Base-by-base conservation (phyloP, 2,113 vertebrate species). In the Microtus ochrogaster region DNA sequence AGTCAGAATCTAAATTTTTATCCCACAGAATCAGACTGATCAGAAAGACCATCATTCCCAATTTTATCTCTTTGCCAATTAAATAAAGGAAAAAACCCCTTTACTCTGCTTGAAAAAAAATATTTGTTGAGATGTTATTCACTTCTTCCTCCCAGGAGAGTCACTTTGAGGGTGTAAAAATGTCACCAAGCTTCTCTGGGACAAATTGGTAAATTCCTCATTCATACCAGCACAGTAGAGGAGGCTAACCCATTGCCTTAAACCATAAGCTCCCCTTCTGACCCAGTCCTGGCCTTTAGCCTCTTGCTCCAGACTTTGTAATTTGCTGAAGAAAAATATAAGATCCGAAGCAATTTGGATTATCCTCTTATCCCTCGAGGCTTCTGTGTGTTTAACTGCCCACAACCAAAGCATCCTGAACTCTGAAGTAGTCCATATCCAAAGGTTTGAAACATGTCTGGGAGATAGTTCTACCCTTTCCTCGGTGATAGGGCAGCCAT, bases 1-100 rank as follows among this genome's bases (percentile, higher is more conserved):
- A 84, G 36, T 94, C 41, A 91, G 12, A 91, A 77, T 91, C 68
- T 78, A 73, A 92, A 52, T 95, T 66, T 97, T 89, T 88, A 88
- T 92, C 33, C 26, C 6, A 88, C 30, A 72, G 61, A 74, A 81
- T 76, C 49, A 95, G 95, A 52, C 70, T 30, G 28, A 44, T 73
- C 33, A 73, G n/a, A 44, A 93, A 76, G 19, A 84, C 58, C 14
- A 44, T 41, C 24, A n/a, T 70, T 30, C 14, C 19, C 1, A 52
- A 33, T 68, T 63, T 85, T 94, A 65, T 94, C 36, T 81, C 55
- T 8, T 11, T 72, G 82, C 4, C 61, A 78, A 26, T 87, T 74
- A 94, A 82, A 87, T 87, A 26, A 19, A 65, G 39, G 28, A 36
- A 47, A 63, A 3, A 55, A 49, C 47, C 14, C 13, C 36, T 78